These are phyloP conservation scores for Maniola hyperantus DNA, from an alignment of 2,888 invertebrate species.

Conservation along the genomic window DNA sequence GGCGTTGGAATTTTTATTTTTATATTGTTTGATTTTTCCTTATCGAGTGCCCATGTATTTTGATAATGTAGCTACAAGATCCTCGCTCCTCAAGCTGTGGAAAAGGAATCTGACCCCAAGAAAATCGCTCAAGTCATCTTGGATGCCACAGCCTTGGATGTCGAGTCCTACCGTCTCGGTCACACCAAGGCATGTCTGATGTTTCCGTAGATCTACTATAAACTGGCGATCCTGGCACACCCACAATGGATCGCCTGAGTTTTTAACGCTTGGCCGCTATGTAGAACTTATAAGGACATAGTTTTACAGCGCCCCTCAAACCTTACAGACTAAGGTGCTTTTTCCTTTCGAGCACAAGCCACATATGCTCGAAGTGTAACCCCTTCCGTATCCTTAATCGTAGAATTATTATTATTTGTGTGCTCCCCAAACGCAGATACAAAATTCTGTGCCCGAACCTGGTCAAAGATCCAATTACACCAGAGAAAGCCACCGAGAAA, in stretches of 20 bases:
- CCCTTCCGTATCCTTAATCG: conserved; percentile 50
- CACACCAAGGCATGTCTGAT: conserved; percentile 96
- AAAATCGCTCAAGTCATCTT: conserved; percentile 92
- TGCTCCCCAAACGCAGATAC: conserved; percentile 91
- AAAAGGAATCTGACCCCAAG: conserved; percentile 89
- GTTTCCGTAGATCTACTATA: conserved; percentile 65
- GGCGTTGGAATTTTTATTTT: conserved; percentile 22
- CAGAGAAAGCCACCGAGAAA: conserved; percentile 90
- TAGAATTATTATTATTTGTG: conserved; percentile 63
- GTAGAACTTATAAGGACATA: conserved; percentile 62
- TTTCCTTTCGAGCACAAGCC: conserved; percentile 62
- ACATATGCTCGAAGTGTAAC: conserved; percentile 65
- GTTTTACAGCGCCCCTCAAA: conserved; percentile 50
- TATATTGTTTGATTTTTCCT: conserved; percentile 53
- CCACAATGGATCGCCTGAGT: conserved; percentile 54
- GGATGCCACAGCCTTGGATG: conserved; percentile 91
- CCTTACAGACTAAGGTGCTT: conserved; percentile 53
- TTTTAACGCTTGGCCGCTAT: conserved; percentile 58
- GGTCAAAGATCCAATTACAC: conserved; percentile 87
- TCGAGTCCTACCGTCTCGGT: conserved; percentile 97
- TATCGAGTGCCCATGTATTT: conserved; percentile 73
- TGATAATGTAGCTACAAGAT: conserved; percentile 96
- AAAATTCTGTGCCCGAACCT: conserved; percentile 99
- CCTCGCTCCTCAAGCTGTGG: conserved; percentile 95
- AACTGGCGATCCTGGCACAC: conserved; percentile 54